phyloP scores from a whole-genome alignment of 2,888 invertebrate genomes.

The Pyralis farinalis region DNA sequence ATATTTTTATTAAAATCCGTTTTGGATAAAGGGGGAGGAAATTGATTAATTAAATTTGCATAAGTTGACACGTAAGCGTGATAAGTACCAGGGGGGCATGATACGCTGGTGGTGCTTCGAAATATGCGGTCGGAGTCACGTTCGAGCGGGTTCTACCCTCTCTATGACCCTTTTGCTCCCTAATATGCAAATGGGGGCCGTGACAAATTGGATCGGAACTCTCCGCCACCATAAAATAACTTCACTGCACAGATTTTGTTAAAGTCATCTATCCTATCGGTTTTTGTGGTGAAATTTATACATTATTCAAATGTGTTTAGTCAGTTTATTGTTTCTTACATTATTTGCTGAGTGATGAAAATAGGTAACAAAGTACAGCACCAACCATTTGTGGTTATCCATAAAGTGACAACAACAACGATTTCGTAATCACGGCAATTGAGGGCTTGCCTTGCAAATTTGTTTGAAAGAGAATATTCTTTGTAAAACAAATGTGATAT shows the following conservation, averaged over 20 bases:
- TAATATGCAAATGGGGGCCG: constrained; percentile 58
- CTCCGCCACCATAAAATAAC: constrained; percentile 39
- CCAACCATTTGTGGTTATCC: too few relatives aligned
- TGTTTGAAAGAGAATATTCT: too few relatives aligned
- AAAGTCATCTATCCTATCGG: constrained; percentile 20
- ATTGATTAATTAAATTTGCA: constrained; percentile 78
- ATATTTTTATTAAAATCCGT: constrained; percentile 34
- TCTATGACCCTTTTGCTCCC: constrained; percentile 27
- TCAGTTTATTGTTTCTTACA: too few relatives aligned
- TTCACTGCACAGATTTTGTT: constrained; percentile 49
- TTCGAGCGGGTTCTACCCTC: constrained; percentile 33
- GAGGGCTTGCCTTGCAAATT: too few relatives aligned
- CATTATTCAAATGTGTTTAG: too few relatives aligned
- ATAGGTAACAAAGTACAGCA: too few relatives aligned
- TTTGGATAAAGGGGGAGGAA: constrained; percentile 45
- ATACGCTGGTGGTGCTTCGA: constrained; percentile 38
- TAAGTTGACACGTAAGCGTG: constrained; percentile 67
- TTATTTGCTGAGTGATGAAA: too few relatives aligned
- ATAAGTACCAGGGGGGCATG: constrained; percentile 38
- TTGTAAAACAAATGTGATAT: too few relatives aligned
- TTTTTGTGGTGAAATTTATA: too few relatives aligned
- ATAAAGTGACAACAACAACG: too few relatives aligned
- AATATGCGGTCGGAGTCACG: constrained; percentile 67
- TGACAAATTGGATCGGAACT: constrained; percentile 66
- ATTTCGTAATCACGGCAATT: too few relatives aligned